A percentile compares a stretch with the other conserved stretches of the same genome.
Conservation (phyloP, 1,140 invertebrate species). For the Bombus impatiens region DNA sequence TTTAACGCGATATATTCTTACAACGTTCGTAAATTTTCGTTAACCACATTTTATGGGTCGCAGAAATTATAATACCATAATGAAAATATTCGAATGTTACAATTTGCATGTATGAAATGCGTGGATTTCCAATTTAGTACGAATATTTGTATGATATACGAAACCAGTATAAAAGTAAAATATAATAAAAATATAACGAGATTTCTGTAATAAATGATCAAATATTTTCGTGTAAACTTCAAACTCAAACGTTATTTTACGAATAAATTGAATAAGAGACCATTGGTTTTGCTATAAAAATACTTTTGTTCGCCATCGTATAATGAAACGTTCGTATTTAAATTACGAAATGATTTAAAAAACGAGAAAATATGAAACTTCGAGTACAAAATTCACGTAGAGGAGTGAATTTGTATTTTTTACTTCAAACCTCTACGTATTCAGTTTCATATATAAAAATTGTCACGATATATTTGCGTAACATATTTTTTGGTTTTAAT, state of each 20-base stretch:
- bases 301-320: too few species aligned
- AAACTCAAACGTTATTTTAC: too few species aligned
- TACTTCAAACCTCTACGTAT: background rate
- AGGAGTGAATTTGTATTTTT: background rate
- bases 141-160: background rate
- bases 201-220: too few species aligned
- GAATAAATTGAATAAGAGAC: too few species aligned
- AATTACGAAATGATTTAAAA: background rate
- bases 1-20: background rate
- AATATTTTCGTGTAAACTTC: too few species aligned
- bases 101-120: background rate
- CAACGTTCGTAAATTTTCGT: background rate
- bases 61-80: background rate
- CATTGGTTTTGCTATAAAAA: too few species aligned
- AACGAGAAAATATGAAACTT: background rate
- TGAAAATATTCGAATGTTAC: background rate
- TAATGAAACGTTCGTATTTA: background rate
- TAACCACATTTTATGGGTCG: too few species aligned
- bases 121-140: background rate
- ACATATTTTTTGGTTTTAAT: background rate
- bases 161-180: too few species aligned
- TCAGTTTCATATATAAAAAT: background rate
- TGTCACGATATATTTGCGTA: background rate
- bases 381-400: background rate
- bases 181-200: too few species aligned